These are phyloP conservation scores for Catalaphyllia jardinei DNA, from an alignment of 64 coral and sea anemone species.

Conservation along the genomic window DNA sequence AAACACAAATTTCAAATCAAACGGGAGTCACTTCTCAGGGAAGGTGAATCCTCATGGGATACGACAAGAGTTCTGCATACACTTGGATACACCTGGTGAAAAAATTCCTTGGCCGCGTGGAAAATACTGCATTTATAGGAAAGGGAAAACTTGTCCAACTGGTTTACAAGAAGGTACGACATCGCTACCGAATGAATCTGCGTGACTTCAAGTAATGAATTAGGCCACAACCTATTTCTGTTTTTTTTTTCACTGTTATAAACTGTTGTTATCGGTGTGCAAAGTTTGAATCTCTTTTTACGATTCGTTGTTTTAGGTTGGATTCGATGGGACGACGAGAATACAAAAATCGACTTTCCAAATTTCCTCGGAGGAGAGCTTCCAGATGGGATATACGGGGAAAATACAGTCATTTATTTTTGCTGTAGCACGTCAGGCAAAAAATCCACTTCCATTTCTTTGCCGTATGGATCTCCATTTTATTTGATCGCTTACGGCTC, in stretches of 20 bases:
- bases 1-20: slow-evolving; percentile 73
- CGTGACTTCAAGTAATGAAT: too few relatives aligned
- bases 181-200: background rate
- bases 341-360: slow-evolving; percentile 64
- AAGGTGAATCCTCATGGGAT: slow-evolving; percentile 72
- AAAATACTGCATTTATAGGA: slow-evolving; percentile 88
- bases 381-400: slow-evolving; percentile 76
- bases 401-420: slow-evolving; percentile 85
- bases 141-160: slow-evolving; percentile 58
- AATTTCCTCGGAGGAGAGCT: slow-evolving; percentile 62
- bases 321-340: slow-evolving; percentile 93
- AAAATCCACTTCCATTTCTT: slow-evolving; percentile 42
- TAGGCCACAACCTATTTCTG: too few relatives aligned
- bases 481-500: slow-evolving; percentile 80
- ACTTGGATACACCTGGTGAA: background rate
- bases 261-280: background rate
- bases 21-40: slow-evolving; percentile 72
- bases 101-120: slow-evolving; percentile 64
- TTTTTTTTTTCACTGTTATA: too few relatives aligned
- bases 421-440: slow-evolving; percentile 82
- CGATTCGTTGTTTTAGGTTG: slow-evolving; percentile 52
- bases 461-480: slow-evolving; percentile 71
- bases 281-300: background rate
- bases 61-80: slow-evolving; percentile 86
- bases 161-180: slow-evolving; percentile 68